Evolutionary conservation across 2,113 vertebrate genomes (phyloP).

Genomic region (Aegotheles bennettii): DNA sequence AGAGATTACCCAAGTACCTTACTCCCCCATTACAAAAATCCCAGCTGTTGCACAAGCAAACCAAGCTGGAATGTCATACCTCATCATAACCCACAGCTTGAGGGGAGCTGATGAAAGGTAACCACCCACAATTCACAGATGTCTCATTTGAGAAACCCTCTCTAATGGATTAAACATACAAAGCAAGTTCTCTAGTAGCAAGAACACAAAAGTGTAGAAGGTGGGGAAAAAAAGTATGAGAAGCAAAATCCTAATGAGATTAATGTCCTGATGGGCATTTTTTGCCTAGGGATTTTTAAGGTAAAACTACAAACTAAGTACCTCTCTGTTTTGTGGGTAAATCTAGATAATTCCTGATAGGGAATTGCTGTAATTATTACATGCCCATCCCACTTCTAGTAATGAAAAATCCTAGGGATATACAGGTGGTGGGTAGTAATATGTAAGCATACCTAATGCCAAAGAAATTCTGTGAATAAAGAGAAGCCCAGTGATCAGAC

Average conservation of each 20-base stretch:
- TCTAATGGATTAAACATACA: not conserved
- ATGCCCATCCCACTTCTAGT: not conserved
- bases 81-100: rapidly evolving
- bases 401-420: not conserved
- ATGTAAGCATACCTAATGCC: not conserved
- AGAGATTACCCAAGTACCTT: not conserved
- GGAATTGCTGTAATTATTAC: not conserved
- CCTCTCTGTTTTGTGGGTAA: not conserved
- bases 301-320: not conserved
- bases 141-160: not conserved
- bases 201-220: not conserved
- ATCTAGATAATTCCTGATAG: not conserved
- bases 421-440: not conserved
- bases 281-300: not conserved
- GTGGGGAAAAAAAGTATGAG: rapidly evolving
- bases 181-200: not conserved
- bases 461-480: not conserved
- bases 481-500: not conserved
- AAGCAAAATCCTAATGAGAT: not conserved
- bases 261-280: not conserved
- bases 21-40: not conserved
- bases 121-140: rapidly evolving
- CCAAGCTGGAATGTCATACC: not conserved
- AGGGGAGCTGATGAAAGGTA: not conserved
- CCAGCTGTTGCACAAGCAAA: not conserved